These are phyloP conservation scores for Crocodylus rhombifer DNA, from an alignment of 2,797 vertebrate genomes.

Conservation along the genomic window DNA sequence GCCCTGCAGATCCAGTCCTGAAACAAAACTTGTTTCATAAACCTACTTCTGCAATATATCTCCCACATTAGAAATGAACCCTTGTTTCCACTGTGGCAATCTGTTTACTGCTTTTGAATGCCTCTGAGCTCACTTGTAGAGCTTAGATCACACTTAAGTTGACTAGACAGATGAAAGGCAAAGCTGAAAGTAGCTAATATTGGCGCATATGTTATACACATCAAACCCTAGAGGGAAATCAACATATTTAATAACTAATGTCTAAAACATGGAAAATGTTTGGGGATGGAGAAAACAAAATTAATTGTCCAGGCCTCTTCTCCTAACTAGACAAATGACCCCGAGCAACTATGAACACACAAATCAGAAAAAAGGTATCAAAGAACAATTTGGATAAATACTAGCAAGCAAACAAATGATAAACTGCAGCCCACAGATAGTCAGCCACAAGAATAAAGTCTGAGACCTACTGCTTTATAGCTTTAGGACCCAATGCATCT, in stretches of 20 bases:
- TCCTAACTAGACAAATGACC: accelerated
- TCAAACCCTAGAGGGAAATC: neutral
- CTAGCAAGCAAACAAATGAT: neutral
- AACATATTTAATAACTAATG: neutral
- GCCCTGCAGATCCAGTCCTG: neutral
- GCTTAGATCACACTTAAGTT: neutral
- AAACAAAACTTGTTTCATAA: neutral
- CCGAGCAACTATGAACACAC: accelerated
- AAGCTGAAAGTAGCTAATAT: neutral
- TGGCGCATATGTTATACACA: accelerated
- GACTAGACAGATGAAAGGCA: neutral
- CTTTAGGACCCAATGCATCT: neutral
- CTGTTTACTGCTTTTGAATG: accelerated
- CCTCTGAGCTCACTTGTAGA: neutral
- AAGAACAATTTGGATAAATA: accelerated
- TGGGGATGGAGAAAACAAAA: neutral
- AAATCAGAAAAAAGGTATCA: neutral
- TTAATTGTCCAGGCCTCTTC: accelerated
- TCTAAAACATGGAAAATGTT: neutral
- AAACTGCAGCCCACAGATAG: neutral
- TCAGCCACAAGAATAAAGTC: neutral
- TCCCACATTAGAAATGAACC: neutral
- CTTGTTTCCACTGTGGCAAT: accelerated
- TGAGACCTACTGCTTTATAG: accelerated
- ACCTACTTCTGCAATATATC: neutral